Base-by-base conservation (phyloP, 1,140 invertebrate species). In the Homalodisca vitripennis region DNA sequence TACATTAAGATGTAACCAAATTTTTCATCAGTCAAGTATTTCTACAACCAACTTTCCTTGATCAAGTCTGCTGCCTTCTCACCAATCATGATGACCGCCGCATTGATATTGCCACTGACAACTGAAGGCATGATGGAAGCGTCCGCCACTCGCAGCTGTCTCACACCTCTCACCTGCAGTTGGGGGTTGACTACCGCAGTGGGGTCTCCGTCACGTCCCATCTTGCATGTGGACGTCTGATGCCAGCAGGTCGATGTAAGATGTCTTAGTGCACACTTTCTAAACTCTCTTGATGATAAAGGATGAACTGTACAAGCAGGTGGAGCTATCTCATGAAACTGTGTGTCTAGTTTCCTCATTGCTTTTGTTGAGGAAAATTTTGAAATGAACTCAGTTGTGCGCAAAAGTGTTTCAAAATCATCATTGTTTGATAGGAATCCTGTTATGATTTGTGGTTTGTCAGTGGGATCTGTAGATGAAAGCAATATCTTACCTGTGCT, bases 111-210 rank as follows among this genome's bases (percentile, higher is more conserved):
- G 1, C 92, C 92, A 71, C 84, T 85, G 6, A 83, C 83, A 67
- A 95, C 92, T 0, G 88, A 91, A 0, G 94, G 94, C 92, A 95
- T 95, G 68, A 95, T 90, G 65, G 91, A 93, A 3, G 92, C 92
- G 77, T 95, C 94, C 51, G 93, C 90, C 17, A 96, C 92, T 51
- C 94, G 82, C 2, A 95, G 79, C 20, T 90, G 89, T 30, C 85
- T 76, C 0, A 95, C 78, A 0, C 93, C 92, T 72, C 93, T 87
- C 0, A 95, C 91, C n/a, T 84, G 83, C 6, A 96, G 79, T 63
- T 88, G 81, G 0, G 90, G 86, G 81, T 95, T 93, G 0, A 95
- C 92, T 0, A 96, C 93, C 0, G 93, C 89, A 3, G 85, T 84
- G 0, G 83, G 80, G 78, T 95, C 93, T 74, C 82, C 84, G 0